A percentile compares a stretch with the other conserved stretches of the same genome.
phyloP scores from a whole-genome alignment of 2,797 vertebrate genomes.

The Toxotes lorentzi region DNA sequence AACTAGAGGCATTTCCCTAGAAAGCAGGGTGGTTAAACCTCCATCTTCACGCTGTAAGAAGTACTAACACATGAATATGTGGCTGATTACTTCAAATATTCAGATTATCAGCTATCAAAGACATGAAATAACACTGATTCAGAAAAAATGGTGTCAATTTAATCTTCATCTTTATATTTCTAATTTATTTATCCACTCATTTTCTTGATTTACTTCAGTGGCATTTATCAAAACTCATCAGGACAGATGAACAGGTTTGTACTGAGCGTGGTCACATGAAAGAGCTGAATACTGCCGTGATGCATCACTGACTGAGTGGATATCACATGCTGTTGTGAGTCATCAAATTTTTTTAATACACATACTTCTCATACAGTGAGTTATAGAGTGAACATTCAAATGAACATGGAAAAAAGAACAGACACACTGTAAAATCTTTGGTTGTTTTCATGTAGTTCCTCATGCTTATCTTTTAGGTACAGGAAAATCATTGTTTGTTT shows the following conservation, averaged over 20 bases:
- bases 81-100: slow-evolving; percentile 43
- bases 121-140: slow-evolving; percentile 13
- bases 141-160: slow-evolving; percentile 5
- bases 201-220: slow-evolving; percentile 12
- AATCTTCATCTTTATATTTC: not conserved
- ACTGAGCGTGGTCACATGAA: slow-evolving; percentile 53
- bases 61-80: slow-evolving; percentile 42
- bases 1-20: slow-evolving; percentile 28
- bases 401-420: not conserved
- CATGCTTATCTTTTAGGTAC: not conserved
- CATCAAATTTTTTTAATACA: not conserved
- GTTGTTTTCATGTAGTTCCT: not conserved
- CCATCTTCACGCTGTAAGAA: slow-evolving; percentile 6
- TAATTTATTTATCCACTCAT: slow-evolving; percentile 1
- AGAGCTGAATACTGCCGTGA: slow-evolving; percentile 32
- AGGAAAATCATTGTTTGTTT: not conserved
- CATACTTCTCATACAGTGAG: not conserved
- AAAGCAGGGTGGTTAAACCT: slow-evolving; percentile 34
- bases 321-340: not conserved
- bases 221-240: slow-evolving; percentile 43
- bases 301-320: not conserved
- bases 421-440: not conserved
- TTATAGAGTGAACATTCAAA: not conserved
- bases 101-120: slow-evolving; percentile 24
- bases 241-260: slow-evolving; percentile 60